phyloP scores from a whole-genome alignment of 2,888 invertebrate genomes.

The Tetramorium bicarinatum region DNA sequence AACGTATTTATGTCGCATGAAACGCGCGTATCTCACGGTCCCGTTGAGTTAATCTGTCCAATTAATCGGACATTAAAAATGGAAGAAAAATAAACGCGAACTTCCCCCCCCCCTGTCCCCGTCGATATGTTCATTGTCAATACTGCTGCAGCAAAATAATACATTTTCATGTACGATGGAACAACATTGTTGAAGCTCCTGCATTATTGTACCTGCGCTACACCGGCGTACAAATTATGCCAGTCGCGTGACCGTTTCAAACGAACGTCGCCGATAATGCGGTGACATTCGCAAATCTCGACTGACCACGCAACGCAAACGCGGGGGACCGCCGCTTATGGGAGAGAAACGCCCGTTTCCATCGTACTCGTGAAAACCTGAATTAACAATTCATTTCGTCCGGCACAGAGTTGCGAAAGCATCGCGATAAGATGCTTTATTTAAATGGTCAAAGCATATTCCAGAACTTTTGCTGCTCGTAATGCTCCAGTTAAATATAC shows the following conservation, averaged over 20 bases:
- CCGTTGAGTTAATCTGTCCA: constrained; percentile 23
- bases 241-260: constrained; percentile 33
- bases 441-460: constrained; percentile 30
- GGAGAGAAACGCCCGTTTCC: neutral
- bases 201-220: constrained; percentile 12
- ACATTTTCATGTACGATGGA: constrained; percentile 1
- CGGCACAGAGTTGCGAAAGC: neutral
- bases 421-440: constrained; percentile 26
- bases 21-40: constrained; percentile 8
- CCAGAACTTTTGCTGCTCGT: neutral
- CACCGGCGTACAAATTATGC: constrained; percentile 9
- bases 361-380: neutral
- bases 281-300: constrained; percentile 36
- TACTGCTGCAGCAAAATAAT: constrained; percentile 1
- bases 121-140: neutral
- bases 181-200: neutral
- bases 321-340: neutral
- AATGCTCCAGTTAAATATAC: neutral
- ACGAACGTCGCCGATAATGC: constrained; percentile 47
- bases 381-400: constrained; percentile 32
- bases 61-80: constrained; percentile 27
- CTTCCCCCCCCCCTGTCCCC: neutral
- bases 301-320: neutral
- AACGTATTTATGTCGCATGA: constrained; percentile 24
- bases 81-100: neutral